These are phyloP conservation scores for Pao palembangensis DNA, from an alignment of 2,113 vertebrate species.

Conservation along the genomic window DNA sequence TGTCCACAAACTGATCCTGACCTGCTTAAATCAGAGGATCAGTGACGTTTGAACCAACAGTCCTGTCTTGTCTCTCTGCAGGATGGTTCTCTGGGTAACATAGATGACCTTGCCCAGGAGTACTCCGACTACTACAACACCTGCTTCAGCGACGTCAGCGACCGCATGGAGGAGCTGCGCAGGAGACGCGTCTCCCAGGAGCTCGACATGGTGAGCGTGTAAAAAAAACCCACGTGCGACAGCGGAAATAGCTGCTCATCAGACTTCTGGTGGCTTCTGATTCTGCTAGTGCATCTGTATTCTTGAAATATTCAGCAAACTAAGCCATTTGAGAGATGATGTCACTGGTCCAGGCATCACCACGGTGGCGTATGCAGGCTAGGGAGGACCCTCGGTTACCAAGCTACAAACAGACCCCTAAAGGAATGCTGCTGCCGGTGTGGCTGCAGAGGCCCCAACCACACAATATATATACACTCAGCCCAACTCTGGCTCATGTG, in stretches of 20 bases:
- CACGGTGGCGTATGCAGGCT: slow-evolving; percentile 60
- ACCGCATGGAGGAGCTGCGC: slow-evolving; percentile 96
- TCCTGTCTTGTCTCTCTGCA: slow-evolving; percentile 49
- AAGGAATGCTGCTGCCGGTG: slow-evolving; percentile 62
- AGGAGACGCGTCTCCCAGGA: slow-evolving; percentile 90
- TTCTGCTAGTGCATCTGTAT: background rate
- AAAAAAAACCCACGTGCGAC: background rate
- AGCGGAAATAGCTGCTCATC: background rate
- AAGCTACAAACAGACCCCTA: slow-evolving; percentile 44
- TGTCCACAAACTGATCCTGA: too few relatives aligned
- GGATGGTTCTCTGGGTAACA: slow-evolving; percentile 97
- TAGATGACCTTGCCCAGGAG: slow-evolving; percentile 95
- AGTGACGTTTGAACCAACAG: slow-evolving; percentile 4
- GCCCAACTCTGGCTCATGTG: too few relatives aligned
- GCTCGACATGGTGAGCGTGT: slow-evolving; percentile 81
- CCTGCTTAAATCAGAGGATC: too few relatives aligned
- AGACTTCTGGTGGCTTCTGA: too few relatives aligned
- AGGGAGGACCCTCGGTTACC: slow-evolving; percentile 72
- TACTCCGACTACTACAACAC: slow-evolving; percentile 98
- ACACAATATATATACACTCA: too few relatives aligned
- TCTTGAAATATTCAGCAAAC: background rate
- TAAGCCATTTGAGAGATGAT: too few relatives aligned
- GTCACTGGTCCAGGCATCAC: slow-evolving; percentile 21
- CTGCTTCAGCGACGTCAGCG: slow-evolving; percentile 90
- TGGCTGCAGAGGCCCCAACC: slow-evolving; percentile 27